Base-by-base conservation (phyloP, 2,888 invertebrate genomes). In the Ischnura elegans region DNA sequence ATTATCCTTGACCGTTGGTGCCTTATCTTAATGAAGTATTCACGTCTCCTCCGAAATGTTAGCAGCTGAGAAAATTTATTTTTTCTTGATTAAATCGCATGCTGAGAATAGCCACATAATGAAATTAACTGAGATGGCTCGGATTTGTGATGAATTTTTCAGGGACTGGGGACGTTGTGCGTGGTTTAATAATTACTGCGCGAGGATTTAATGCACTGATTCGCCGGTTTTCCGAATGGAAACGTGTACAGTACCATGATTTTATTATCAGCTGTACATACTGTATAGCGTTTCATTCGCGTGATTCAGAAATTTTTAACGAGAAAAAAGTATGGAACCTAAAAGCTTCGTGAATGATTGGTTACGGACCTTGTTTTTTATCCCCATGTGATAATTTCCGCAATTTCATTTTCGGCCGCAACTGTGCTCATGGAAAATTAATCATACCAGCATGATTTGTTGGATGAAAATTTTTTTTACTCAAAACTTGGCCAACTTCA, bases 21-120 rank as follows among this genome's bases (percentile, higher is more conserved):
- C 76, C 76, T 76, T 76, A 36, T 76, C 76, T 76, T 76, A 76
- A 61, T 36, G 76, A 76, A 76, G 76, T 29, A 76, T 36, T 76
- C 76, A 76, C 36, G 76, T 76, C 76, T 2, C 36, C 13, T 10
- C 10, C 36, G 76, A 13, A 76, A 76, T 36, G 36, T 76, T 76
- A 36, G 36, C 76, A 8, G 1, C 76, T 13, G 76, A 8, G 36
- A 36, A 76, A 36, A 25, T 25, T 3, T 29, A 4, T 13, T 29
- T 36, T 13, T 29, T 76, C 76, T 29, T 36, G 36, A 36, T 36
- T 29, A 76, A 36, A 76, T 36, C 36, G n/a, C 36, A 21, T 76
- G 36, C 36, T 76, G 76, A 10, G 36, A 76, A 76, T 36, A 36
- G 36, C 16, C 2, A 13, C 29, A n/a, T 76, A 36, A 76, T 76